Conservation (phyloP, 37 sponge, comb jelly and placozoan genomes). For the Crambe crambe region DNA sequence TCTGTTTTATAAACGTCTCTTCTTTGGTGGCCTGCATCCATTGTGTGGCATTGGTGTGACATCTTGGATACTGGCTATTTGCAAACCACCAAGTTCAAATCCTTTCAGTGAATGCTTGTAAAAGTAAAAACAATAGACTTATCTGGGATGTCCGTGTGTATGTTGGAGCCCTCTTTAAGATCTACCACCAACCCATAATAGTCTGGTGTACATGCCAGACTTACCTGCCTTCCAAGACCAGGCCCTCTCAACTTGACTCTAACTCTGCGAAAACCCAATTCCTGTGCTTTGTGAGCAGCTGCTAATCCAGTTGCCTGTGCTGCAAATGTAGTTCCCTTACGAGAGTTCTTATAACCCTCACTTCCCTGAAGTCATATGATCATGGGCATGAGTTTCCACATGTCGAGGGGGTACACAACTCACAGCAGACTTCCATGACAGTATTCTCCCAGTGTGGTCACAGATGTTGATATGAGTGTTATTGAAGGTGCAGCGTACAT, state of each 20-base stretch:
- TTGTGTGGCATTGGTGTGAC: slow-evolving; percentile 90
- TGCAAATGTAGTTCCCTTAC: slow-evolving; percentile 82
- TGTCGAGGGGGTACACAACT: slow-evolving; percentile 23
- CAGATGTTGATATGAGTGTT: slow-evolving; percentile 83
- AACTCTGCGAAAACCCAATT: slow-evolving; percentile 44
- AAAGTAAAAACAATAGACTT: not conserved
- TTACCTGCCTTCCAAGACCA: slow-evolving; percentile 79
- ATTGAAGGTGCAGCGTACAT: slow-evolving; percentile 72
- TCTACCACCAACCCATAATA: not conserved
- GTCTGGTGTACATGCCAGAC: not conserved
- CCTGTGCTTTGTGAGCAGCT: slow-evolving; percentile 69
- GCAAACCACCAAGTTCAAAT: slow-evolving; percentile 65
- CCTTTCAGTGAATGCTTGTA: slow-evolving; percentile 77
- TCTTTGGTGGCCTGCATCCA: slow-evolving; percentile 79
- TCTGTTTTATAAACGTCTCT: slow-evolving; percentile 39
- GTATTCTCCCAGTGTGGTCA: slow-evolving; percentile 58
- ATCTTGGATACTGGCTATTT: slow-evolving; percentile 65
- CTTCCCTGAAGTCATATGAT: slow-evolving; percentile 76
- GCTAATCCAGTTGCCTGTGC: slow-evolving; percentile 71
- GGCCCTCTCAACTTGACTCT: slow-evolving; percentile 67
- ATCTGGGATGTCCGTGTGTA: not conserved
- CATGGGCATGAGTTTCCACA: not conserved
- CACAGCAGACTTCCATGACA: slow-evolving; percentile 82
- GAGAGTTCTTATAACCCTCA: slow-evolving; percentile 67
- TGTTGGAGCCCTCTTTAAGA: too few species aligned